These are phyloP conservation scores for Chironomus tentans DNA, from an alignment of 2,888 invertebrate genomes.

Conservation along the genomic window DNA sequence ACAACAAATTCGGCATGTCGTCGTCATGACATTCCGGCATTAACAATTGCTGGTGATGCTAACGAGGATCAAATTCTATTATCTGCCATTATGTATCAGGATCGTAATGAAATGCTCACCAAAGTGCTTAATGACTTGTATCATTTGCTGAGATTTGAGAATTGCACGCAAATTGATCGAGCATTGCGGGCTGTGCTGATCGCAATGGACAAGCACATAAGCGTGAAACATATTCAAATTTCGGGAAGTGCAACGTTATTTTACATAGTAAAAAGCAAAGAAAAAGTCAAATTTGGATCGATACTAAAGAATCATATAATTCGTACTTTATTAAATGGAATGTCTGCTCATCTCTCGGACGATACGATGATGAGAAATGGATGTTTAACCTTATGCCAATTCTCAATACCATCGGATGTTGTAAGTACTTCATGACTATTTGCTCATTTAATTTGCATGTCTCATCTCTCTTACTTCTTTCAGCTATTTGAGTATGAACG, in stretches of 20 bases:
- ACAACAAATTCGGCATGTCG: conserved; percentile 84
- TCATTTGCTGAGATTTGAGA: conserved; percentile 75
- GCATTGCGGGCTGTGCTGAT: conserved; percentile 74
- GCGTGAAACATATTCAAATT: conserved; percentile 86
- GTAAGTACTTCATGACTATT: conserved; percentile 47
- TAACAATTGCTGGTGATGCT: conserved; percentile 82
- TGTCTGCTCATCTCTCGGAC: conserved; percentile 76
- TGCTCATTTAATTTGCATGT: neutral
- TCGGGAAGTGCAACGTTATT: conserved; percentile 89
- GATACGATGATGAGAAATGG: conserved; percentile 95
- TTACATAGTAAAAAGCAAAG: conserved; percentile 86
- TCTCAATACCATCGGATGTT: conserved; percentile 90
- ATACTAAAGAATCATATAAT: conserved; percentile 72
- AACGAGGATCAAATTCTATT: conserved; percentile 83
- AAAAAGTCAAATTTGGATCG: conserved; percentile 61
- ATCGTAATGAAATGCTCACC: conserved; percentile 70
- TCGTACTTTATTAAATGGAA: conserved; percentile 73
- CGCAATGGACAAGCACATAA: conserved; percentile 81
- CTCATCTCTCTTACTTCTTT: conserved; percentile 30
- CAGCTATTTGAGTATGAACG: conserved; percentile 86
- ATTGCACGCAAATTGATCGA: conserved; percentile 62
- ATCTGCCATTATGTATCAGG: conserved; percentile 74
- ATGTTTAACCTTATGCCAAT: conserved; percentile 88
- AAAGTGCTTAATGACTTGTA: conserved; percentile 80
- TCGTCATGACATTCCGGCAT: conserved; percentile 84